Percentiles rank a stretch among this genome's conserved stretches.
phyloP scores from a whole-genome alignment of 2,888 invertebrate species.

The Drosophila multiciliata region DNA sequence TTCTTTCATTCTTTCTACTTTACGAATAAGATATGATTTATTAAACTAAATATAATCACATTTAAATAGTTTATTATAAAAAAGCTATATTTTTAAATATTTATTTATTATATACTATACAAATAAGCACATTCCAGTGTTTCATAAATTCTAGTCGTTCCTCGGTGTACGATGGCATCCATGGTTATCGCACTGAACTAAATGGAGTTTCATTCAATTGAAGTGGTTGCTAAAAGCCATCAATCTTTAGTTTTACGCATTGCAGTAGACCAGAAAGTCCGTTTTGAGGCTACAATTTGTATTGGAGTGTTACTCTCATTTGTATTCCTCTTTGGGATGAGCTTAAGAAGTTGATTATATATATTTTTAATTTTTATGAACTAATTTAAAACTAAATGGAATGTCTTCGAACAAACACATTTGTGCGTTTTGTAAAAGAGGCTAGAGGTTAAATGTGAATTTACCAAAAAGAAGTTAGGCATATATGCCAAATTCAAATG shows the following conservation, averaged over 20 bases:
- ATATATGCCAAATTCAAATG: too few species aligned
- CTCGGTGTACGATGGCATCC: neutral
- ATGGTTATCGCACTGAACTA: neutral
- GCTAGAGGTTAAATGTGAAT: neutral
- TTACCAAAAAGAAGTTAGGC: neutral
- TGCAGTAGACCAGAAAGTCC: neutral
- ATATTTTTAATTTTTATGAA: too few species aligned
- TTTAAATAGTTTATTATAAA: neutral
- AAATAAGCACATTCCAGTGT: neutral
- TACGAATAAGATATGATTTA: neutral
- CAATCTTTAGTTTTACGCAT: neutral
- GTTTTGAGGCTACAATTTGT: neutral
- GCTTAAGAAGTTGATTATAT: neutral
- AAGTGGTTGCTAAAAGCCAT: neutral
- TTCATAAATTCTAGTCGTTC: neutral
- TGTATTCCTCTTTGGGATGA: neutral
- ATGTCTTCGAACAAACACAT: too few species aligned
- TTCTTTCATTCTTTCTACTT: neutral
- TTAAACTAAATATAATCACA: neutral
- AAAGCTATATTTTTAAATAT: neutral
- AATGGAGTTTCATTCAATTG: neutral
- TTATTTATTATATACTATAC: neutral
- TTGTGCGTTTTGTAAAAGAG: too few species aligned
- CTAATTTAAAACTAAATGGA: too few species aligned
- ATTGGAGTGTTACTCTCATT: too few species aligned